Percentiles rank a stretch among this genome's conserved stretches.
phyloP scores from a whole-genome alignment of 2,113 vertebrate genomes.

The Chionis minor region DNA sequence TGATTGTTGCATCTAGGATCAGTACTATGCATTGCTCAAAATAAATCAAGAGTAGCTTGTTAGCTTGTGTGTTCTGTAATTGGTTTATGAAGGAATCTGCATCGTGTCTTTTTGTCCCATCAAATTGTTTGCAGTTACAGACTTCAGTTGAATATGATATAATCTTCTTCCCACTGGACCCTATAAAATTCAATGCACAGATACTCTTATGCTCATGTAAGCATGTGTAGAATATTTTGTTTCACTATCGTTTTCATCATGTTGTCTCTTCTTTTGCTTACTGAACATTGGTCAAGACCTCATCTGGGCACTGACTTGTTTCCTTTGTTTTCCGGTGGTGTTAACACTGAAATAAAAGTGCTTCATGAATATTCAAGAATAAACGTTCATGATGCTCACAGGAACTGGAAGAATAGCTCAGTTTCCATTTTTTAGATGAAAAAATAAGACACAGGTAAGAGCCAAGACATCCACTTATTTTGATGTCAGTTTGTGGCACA shows the following conservation, averaged over 20 bases:
- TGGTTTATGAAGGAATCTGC: not conserved
- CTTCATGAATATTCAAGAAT: not conserved
- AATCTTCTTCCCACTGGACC: not conserved
- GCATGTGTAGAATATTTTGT: not conserved
- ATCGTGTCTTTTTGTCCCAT: not conserved
- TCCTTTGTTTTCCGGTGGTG: not conserved
- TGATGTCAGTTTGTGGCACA: not conserved
- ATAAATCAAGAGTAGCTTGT: not conserved
- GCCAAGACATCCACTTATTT: not conserved
- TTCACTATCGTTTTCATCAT: not conserved
- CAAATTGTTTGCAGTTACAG: not conserved
- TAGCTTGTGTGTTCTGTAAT: not conserved
- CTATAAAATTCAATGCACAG: not conserved
- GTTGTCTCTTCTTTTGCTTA: not conserved
- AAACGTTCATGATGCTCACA: not conserved
- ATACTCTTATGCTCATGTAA: not conserved
- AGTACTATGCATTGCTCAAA: not conserved
- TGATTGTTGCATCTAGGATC: not conserved
- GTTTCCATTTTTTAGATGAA: not conserved
- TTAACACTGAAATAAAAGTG: not conserved
- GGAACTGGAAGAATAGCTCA: not conserved
- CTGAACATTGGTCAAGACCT: not conserved
- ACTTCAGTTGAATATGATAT: not conserved
- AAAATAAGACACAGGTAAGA: not conserved
- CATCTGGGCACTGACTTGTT: not conserved